Percentiles rank a stretch among this genome's conserved stretches.
Evolutionary conservation across 2,113 vertebrate genomes (phyloP).

Genomic region (Embiotoca jacksoni): DNA sequence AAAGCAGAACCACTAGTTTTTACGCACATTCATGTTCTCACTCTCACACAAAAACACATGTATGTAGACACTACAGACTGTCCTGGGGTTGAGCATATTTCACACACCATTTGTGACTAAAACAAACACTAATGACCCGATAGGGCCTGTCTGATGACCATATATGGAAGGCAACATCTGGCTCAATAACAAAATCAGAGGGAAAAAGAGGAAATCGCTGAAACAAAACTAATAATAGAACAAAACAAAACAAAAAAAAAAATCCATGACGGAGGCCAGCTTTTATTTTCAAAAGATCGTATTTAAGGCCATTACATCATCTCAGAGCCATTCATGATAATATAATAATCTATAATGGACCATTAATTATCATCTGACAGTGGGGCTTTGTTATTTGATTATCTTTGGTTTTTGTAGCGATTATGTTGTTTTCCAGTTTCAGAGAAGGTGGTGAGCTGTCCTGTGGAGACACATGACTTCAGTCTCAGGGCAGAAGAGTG

Average conservation of each 20-base stretch:
- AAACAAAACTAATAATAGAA: slow-evolving; percentile 62
- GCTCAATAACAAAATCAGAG: slow-evolving; percentile 42
- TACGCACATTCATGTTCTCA: slow-evolving; percentile 16
- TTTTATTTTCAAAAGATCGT: slow-evolving; percentile 34
- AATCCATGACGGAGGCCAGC: slow-evolving; percentile 37
- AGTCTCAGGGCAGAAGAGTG: slow-evolving; percentile 14
- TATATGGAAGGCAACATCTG: slow-evolving; percentile 61
- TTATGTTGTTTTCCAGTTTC: slow-evolving; percentile 1
- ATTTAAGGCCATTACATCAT: slow-evolving; percentile 47
- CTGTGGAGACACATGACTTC: slow-evolving; percentile 32
- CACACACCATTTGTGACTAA: slow-evolving; percentile 65
- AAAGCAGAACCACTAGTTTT: slow-evolving; percentile 47
- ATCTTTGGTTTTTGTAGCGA: slow-evolving; percentile 10
- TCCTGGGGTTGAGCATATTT: slow-evolving; percentile 48
- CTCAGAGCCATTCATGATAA: slow-evolving; percentile 23
- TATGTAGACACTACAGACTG: slow-evolving; percentile 20
- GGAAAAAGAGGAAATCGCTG: slow-evolving; percentile 28
- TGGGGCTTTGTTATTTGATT: neutral
- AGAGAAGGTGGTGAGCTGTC: slow-evolving; percentile 6
- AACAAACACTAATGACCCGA: slow-evolving; percentile 47
- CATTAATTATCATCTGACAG: neutral
- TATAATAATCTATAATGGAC: slow-evolving; percentile 1
- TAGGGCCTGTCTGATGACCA: slow-evolving; percentile 41
- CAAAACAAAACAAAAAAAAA: slow-evolving; percentile 24
- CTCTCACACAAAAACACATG: slow-evolving; percentile 30